Evolutionary conservation across 1,140 invertebrate species (phyloP).

Genomic region (Drosophila kikkawai): DNA sequence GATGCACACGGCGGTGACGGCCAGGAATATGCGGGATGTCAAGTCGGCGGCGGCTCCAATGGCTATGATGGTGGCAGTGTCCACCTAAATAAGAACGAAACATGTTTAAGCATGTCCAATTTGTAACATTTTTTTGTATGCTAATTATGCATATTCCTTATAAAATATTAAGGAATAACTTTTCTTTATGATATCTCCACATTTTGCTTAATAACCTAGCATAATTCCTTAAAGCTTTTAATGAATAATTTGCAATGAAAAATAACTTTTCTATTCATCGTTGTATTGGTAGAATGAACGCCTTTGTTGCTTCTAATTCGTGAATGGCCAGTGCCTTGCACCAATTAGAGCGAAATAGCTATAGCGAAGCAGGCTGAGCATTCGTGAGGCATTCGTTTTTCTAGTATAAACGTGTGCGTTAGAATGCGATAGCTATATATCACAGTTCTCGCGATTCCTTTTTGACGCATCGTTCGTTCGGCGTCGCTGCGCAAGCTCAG

Average conservation of each 20-base stretch:
- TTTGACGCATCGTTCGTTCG: background rate
- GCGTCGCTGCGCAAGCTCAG: background rate
- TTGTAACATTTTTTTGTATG: too few species aligned
- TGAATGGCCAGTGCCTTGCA: background rate
- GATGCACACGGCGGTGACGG: constrained; percentile 85
- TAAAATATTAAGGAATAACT: too few species aligned
- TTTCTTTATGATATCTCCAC: background rate
- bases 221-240: background rate
- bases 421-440: background rate
- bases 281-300: background rate
- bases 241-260: background rate
- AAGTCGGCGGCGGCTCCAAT: constrained; percentile 86
- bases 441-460: background rate
- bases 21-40: constrained; percentile 85
- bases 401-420: background rate
- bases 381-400: too few species aligned
- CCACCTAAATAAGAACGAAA: constrained; percentile 4
- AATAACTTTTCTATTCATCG: background rate
- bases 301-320: background rate
- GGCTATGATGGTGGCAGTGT: constrained; percentile 86
- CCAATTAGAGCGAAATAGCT: constrained; percentile 9
- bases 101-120: background rate
- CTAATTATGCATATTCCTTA: too few species aligned
- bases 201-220: too few species aligned
- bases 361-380: background rate